Evolutionary conservation across 2,888 invertebrate genomes (phyloP), one percentile per base, ranked within the genome.

Genomic region (Trypoxylon attenuatum): DNA sequence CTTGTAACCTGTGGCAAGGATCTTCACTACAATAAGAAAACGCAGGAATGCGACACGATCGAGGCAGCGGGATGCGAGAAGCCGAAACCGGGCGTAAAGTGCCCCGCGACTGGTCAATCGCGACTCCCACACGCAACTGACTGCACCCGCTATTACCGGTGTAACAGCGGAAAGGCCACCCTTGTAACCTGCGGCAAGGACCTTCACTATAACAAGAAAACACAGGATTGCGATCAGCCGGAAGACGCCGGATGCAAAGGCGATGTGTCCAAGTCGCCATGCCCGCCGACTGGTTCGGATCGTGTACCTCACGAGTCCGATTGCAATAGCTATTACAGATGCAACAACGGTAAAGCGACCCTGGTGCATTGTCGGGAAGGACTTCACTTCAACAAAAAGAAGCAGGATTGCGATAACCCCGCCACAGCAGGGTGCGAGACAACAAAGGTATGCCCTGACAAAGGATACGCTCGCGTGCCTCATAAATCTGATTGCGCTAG

Each of bases 401-500:
- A 4, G 1, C 33, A 33, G n/a, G 8, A 13, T 13, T 33, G 33
- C n/a, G n/a, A 33, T 10, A 10, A 6, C 13, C 33, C 2, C 4
- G 5, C 2, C 0, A 8, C 10, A 10, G 33, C 33, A 4, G 33
- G 33, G 2, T 33, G 33, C 33, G 1, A 33, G 8, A n/a, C n/a
- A n/a, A n/a, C n/a, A n/a, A n/a, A n/a, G n/a, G n/a, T n/a, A n/a
- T n/a, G n/a, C n/a, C n/a, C n/a, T n/a, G n/a, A n/a, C 27, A 10
- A 6, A 13, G n/a, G n/a, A n/a, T n/a, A n/a, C n/a, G 27, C 27
- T 2, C 6, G n/a, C 6, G 27, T 27, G n/a, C 25, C 73, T 5
- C 74, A 80, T 47, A 69, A 71, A 50, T 51, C 25, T 3, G 55
- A 73, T 27, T 81, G 80, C 41, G 56, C 61, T 0, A 21, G 58